Base-by-base conservation (phyloP, 2,797 vertebrate species). In the Clarias laeviceps region DNA sequence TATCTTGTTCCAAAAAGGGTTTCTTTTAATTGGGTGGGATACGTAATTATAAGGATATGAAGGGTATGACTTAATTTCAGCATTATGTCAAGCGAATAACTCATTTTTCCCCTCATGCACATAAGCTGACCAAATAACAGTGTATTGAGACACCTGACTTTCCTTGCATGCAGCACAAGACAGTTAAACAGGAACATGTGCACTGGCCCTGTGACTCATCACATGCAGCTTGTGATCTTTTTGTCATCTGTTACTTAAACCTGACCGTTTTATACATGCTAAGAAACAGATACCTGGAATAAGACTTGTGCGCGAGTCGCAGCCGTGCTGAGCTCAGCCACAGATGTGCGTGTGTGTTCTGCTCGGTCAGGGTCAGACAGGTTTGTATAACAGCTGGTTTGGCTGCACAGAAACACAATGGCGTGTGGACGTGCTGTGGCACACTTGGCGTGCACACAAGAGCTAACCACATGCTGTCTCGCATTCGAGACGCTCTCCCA, bases 391-490 rank as follows among this genome's bases (percentile, higher is more conserved):
- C 65, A 34, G 73, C 79, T 64, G 64, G 59, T 69, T 73, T 57
- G 83, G 24, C 85, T 78, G 57, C 24, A 14, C 56, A 40, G 34
- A 64, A n/a, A 32, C 66, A 18, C 24, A 77, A n/a, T 24, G 59
- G 77, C 37, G 34, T 50, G 79, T 8, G 24, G 34, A 72, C 66
- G n/a, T 56, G 76, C 62, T 68, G n/a, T n/a, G 40, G 40, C 85
- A 74, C 76, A 82, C 15, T 82, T 82, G 62, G 76, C 72, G 4
- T 34, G 27, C 56, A 17, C 68, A 65, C 86, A 76, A 22, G 27
- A 82, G 17, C 40, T 56, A 29, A 74, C 37, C 80, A 73, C 88
- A 78, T 87, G 68, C 80, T 66, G 76, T 85, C 86, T 89, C 37
- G 76, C 69, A 34, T 50, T 64, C 22, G 32, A 70, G 69, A 83